Percentiles rank a stretch among this genome's conserved stretches.
These are phyloP conservation scores for Amphipyra berbera DNA, from an alignment of 2,888 invertebrate species.

Conservation along the genomic window DNA sequence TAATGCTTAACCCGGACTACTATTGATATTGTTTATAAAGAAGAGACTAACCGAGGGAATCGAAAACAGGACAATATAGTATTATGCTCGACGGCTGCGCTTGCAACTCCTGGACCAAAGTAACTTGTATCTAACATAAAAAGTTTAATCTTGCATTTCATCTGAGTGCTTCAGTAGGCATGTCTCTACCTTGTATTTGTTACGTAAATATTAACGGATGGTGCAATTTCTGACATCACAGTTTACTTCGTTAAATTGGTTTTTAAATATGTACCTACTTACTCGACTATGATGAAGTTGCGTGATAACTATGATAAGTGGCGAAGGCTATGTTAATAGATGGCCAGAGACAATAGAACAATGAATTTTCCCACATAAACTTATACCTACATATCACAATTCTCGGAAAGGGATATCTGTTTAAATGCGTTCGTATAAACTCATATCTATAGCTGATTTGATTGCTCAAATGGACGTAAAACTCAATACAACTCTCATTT, in stretches of 20 bases:
- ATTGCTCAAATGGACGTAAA: conserved; percentile 22
- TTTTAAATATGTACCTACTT: conserved; percentile 40
- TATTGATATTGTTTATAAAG: no score
- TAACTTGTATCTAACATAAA: not conserved
- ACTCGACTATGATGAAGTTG: conserved; percentile 64
- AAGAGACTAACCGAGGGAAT: no score
- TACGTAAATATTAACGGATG: not conserved
- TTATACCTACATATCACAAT: conserved; percentile 76
- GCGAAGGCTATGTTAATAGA: conserved; percentile 79
- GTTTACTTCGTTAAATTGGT: conserved; percentile 19
- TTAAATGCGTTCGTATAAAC: conserved; percentile 42
- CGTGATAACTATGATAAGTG: conserved; percentile 80
- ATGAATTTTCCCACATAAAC: conserved; percentile 82
- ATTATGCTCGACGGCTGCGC: no score
- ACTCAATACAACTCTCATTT: conserved; percentile 13
- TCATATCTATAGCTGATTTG: conserved; percentile 11
- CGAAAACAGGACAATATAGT: no score
- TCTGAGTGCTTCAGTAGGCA: not conserved
- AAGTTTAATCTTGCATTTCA: not conserved
- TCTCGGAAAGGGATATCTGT: conserved; percentile 71
- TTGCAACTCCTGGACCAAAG: no score
- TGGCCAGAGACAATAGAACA: conserved; percentile 85
- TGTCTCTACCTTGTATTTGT: not conserved
- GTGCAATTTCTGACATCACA: conserved; percentile 34
- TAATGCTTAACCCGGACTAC: no score